Evolutionary conservation across 2,113 vertebrate genomes (phyloP).

Genomic region (Loxodonta africana): DNA sequence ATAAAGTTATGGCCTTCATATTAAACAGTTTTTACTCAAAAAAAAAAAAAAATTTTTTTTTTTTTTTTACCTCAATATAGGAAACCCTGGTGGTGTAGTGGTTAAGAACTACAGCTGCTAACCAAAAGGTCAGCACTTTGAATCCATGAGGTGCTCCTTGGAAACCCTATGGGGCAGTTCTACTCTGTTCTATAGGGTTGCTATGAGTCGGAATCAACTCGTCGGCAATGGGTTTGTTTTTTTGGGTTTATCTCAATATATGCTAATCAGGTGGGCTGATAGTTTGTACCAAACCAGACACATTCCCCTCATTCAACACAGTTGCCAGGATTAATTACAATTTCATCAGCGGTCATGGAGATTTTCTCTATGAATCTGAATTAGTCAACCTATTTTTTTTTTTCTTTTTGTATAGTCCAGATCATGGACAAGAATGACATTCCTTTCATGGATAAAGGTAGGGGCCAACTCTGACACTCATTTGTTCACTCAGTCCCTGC

Average conservation of each 20-base stretch:
- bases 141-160: no score
- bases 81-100: no score
- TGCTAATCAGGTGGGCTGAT: neutral
- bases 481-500: neutral
- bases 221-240: neutral
- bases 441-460: neutral
- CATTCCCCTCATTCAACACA: neutral
- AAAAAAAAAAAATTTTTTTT: no score
- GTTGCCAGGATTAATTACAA: neutral
- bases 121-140: no score
- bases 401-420: neutral
- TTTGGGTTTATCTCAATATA: neutral
- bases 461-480: neutral
- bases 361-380: neutral
- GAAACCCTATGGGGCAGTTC: no score
- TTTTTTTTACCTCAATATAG: no score
- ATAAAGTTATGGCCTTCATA: neutral
- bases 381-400: neutral
- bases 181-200: no score
- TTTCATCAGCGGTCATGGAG: neutral
- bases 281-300: neutral
- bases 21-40: neutral
- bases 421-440: slow-evolving; percentile 19
- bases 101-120: no score
- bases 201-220: no score